Evolutionary conservation across 2,888 invertebrate genomes (phyloP), one percentile per base, ranked within the genome.

Genomic region (Allacma fusca): DNA sequence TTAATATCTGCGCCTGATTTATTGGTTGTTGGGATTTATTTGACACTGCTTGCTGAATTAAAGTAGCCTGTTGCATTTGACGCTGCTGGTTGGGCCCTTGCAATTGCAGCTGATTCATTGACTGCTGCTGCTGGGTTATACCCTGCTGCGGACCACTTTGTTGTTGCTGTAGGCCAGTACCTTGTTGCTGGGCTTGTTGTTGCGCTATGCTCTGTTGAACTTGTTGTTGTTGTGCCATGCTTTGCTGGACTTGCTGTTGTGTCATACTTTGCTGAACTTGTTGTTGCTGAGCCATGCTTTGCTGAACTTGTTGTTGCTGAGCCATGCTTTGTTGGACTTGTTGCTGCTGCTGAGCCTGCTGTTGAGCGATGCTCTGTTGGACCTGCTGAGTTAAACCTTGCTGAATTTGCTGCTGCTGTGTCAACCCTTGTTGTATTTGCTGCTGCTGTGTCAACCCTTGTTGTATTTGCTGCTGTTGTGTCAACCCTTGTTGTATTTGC

Each of bases 251-350:
- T 34, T 34, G 34, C 9, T 34, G 34, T 34, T 34, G 34, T 34
- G 34, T 34, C 34, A 34, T 34, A 34, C 9, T 34, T 57, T 50
- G 71, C 9, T 50, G 23, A 16, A 4, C 2, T 44, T 64, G 76
- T 29, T 44, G 71, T 67, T 29, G 72, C 64, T 68, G 75, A 44
- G 26, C 65, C 44, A 50, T 44, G 4, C n/a, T 26, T 57, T 50
- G 71, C 23, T 50, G 23, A 2, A 4, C 2, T 44, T 64, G 73
- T 29, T 44, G 71, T 57, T 29, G 72, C 71, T 68, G 75, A 44
- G 26, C 65, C 68, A 69, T 69, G 34, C 34, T 34, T 34, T 34
- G 34, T 34, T 34, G 34, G 4, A 34, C 4, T 59, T 76, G 76
- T 70, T 44, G 50, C 43, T 71, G 57, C 13, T 57, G 57, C 57